Evolutionary conservation across 2,113 vertebrate species (phyloP), one percentile per base, ranked within the genome.

Genomic region (Tragelaphus buxtoni): DNA sequence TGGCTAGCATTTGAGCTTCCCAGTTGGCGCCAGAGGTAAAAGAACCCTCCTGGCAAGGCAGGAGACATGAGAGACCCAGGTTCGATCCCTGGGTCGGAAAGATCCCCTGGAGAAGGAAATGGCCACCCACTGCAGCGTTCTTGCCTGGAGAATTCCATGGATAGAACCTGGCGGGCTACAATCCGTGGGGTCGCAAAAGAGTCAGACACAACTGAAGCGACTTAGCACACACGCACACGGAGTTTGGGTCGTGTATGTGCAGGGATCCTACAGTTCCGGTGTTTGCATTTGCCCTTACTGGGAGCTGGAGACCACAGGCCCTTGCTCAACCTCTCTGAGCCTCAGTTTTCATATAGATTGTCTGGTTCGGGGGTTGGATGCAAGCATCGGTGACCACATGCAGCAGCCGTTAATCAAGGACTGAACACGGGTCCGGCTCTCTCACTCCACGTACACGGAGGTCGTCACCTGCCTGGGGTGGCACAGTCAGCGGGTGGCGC

Each of bases 351-450:
- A 83, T 26, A 7, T 2, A 2, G 22, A 11, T 13, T 14, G 7
- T 2, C 9, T 30, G 47, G 39, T 10, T 17, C 1, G 11, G 56
- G 30, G 61, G 0, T 13, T 7, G 22, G 8, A 2, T 20, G n/a
- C 2, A 4, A 26, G 22, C 10, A 35, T 7, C 10, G 22, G 1
- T 7, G 12, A 49, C 51, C 56, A 20, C 17, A 26, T 3, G 1
- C 0, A 5, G n/a, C 16, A 13, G 35, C 8, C 3, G 0, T 42
- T n/a, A 30, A 28, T 1, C 20, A 56, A 13, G 39, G 69, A 5
- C 76, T 2, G 56, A 13, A 20, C 0, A 3, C 0, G 0, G 22
- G 35, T 39, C 45, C 0, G 3, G 47, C 2, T 1, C 16, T 1
- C 72, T 20, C 5, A 0, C 16, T 13, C 42, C 56, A 4, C 8